Evolutionary conservation across 2,113 vertebrate genomes (phyloP).

Genomic region (Gallinago undulata): DNA sequence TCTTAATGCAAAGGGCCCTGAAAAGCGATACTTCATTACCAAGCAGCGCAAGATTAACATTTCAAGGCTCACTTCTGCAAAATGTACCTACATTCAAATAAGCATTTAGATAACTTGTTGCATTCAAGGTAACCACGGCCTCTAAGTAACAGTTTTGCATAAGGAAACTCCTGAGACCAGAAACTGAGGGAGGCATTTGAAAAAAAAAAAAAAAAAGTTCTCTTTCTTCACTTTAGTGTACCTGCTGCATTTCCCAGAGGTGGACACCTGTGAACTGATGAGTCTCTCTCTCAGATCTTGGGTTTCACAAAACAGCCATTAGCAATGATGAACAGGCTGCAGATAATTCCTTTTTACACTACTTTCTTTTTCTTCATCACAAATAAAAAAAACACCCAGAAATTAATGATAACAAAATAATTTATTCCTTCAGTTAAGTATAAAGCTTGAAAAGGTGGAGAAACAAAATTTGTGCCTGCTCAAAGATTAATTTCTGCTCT

Average conservation of each 20-base stretch:
- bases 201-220: not conserved
- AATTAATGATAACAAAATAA: not conserved
- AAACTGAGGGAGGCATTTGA: not conserved
- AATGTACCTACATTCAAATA: fast-evolving
- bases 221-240: not conserved
- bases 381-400: not conserved
- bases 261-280: not conserved
- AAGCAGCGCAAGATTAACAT: not conserved
- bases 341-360: not conserved
- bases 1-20: not conserved
- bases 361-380: not conserved
- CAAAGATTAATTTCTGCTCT: not conserved
- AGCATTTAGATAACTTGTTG: not conserved
- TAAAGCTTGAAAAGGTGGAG: not conserved
- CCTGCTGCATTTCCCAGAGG: not conserved
- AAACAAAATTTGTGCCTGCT: not conserved
- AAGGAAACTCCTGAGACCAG: not conserved
- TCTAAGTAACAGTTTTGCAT: not conserved
- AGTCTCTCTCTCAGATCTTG: not conserved
- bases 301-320: not conserved
- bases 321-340: not conserved
- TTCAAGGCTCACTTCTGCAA: not conserved
- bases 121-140: not conserved
- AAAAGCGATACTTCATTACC: fast-evolving
- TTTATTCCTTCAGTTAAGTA: not conserved